These are phyloP conservation scores for Dryomyza anilis DNA, from an alignment of 2,888 invertebrate species.

Conservation along the genomic window DNA sequence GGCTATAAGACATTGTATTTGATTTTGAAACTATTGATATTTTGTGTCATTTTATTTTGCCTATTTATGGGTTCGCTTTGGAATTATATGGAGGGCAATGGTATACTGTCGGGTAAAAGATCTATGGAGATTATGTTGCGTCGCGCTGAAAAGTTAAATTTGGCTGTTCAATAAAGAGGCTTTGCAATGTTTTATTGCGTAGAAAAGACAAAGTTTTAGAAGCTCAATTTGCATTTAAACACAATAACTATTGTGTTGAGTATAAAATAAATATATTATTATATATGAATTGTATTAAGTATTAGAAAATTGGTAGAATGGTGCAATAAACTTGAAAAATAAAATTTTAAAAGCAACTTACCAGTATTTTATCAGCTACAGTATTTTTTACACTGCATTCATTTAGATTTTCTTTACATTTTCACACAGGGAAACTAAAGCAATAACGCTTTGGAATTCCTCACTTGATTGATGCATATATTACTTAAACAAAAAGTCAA, in stretches of 20 bases:
- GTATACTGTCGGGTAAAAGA: slow-evolving; percentile 74
- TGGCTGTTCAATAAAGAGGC: slow-evolving; percentile 1
- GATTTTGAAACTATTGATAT: slow-evolving; percentile 68
- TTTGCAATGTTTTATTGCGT: background rate
- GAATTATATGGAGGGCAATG: slow-evolving; percentile 81
- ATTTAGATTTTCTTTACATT: too few species aligned
- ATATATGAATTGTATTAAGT: too few species aligned
- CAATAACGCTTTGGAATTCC: too few species aligned
- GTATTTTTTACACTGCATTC: too few species aligned
- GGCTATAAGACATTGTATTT: slow-evolving; percentile 62
- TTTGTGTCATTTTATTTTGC: slow-evolving; percentile 71
- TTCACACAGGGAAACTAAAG: too few species aligned
- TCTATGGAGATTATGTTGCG: slow-evolving; percentile 68
- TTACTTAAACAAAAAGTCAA: too few species aligned
- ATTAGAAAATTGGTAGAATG: too few species aligned
- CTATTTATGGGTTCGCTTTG: slow-evolving; percentile 81
- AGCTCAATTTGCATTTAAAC: slow-evolving; percentile 52
- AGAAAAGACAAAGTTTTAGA: slow-evolving; percentile 12
- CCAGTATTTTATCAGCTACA: too few species aligned
- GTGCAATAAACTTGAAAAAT: too few species aligned
- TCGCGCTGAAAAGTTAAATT: slow-evolving; percentile 47
- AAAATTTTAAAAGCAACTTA: too few species aligned
- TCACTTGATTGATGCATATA: too few species aligned
- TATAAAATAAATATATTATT: too few species aligned
- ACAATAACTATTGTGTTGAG: background rate